These are phyloP conservation scores for Neosalanx taihuensis DNA, from an alignment of 2,797 vertebrate species.

Conservation along the genomic window DNA sequence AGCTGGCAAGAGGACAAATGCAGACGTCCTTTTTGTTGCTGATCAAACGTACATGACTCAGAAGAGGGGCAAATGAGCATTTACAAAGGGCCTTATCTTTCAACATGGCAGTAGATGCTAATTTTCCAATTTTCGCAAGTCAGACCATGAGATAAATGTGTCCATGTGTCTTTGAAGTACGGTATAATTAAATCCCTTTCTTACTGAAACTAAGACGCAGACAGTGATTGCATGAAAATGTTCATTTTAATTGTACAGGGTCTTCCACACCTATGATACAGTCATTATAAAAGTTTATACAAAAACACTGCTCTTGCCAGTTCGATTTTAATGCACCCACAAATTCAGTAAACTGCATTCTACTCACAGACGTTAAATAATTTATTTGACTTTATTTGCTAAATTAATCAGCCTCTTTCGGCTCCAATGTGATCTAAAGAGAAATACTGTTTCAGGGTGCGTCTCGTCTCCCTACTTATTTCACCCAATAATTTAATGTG, in stretches of 20 bases:
- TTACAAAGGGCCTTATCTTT: too few species aligned
- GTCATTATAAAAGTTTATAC: conserved; percentile 58
- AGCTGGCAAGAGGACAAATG: too few species aligned
- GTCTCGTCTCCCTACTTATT: too few species aligned
- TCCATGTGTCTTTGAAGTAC: background rate
- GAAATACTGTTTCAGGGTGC: conserved; percentile 43
- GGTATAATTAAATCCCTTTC: background rate
- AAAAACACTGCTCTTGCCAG: conserved; percentile 32
- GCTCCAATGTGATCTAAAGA: too few species aligned
- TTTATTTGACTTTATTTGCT: conserved; percentile 20
- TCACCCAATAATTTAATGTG: too few species aligned
- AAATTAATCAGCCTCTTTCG: background rate
- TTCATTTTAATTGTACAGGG: conserved; percentile 42
- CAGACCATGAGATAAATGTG: background rate
- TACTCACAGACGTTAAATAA: background rate
- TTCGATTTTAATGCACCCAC: conserved; percentile 47
- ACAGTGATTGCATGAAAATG: conserved; percentile 26
- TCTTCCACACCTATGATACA: conserved; percentile 43
- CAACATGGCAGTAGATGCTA: too few species aligned
- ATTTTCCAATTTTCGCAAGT: background rate
- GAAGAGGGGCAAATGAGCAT: too few species aligned
- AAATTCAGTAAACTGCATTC: conserved; percentile 34
- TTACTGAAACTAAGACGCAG: conserved; percentile 8
- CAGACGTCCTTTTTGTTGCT: too few species aligned
- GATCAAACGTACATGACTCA: too few species aligned